phyloP scores from a whole-genome alignment of 2,888 invertebrate species.

The Melinaea marsaeus region DNA sequence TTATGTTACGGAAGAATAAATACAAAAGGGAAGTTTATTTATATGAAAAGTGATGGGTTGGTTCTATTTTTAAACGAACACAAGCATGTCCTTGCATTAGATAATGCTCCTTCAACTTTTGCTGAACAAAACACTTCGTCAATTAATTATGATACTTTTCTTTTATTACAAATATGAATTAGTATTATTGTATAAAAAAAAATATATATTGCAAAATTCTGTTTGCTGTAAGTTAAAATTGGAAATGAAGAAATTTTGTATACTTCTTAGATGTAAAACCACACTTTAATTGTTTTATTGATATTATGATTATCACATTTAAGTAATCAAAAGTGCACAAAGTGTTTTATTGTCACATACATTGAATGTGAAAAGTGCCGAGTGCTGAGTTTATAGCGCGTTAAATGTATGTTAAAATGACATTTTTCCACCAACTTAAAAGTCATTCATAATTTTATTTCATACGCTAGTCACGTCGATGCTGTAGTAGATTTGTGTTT shows the following conservation, averaged over 20 bases:
- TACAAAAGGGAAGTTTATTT: slow-evolving; percentile 14
- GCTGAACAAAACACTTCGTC: too few species aligned
- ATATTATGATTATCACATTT: slow-evolving; percentile 12
- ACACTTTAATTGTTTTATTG: slow-evolving; percentile 1
- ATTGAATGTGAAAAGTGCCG: slow-evolving; percentile 9
- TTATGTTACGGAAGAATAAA: slow-evolving; percentile 16
- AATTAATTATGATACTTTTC: too few species aligned
- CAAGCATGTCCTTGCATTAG: neutral
- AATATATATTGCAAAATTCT: too few species aligned
- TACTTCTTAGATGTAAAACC: neutral
- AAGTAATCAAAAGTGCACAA: slow-evolving; percentile 9
- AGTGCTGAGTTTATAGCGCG: slow-evolving; percentile 10
- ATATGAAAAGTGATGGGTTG: neutral
- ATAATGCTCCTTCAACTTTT: too few species aligned
- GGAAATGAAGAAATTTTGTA: too few species aligned
- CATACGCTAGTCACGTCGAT: slow-evolving; percentile 14
- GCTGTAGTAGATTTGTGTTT: slow-evolving; percentile 6
- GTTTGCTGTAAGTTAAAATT: too few species aligned
- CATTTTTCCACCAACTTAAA: slow-evolving; percentile 22
- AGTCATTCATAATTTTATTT: slow-evolving; percentile 20
- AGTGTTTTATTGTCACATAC: slow-evolving; percentile 18
- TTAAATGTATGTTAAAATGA: slow-evolving; percentile 19
- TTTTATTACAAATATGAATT: too few species aligned
- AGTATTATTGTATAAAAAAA: too few species aligned
- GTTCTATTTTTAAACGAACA: slow-evolving; percentile 1